Percentiles rank a stretch among this genome's conserved stretches.
Conservation (phyloP, 2,113 vertebrate genomes). For the Burhinus bistriatus region DNA sequence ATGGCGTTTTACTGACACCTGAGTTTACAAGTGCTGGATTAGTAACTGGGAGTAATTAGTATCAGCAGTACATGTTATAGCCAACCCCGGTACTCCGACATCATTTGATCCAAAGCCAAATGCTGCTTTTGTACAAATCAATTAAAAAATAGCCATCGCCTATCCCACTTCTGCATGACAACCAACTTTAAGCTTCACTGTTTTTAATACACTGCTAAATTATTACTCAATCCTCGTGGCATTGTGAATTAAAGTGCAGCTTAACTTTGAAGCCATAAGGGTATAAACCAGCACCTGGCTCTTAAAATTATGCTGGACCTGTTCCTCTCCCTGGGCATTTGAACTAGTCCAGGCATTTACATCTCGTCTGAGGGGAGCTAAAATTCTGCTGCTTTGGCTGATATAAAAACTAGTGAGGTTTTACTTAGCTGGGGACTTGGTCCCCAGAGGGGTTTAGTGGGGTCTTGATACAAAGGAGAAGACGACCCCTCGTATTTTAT, state of each 20-base stretch:
- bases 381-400: not conserved
- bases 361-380: not conserved
- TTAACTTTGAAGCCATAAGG: constrained; percentile 71
- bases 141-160: not conserved
- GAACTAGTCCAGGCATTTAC: not conserved
- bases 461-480: not conserved
- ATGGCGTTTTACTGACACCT: not conserved
- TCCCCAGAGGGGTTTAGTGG: not conserved
- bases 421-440: not conserved
- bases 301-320: not conserved
- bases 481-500: not conserved
- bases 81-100: not conserved
- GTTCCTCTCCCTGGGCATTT: not conserved
- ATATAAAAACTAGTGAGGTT: not conserved
- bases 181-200: not conserved
- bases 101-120: constrained; percentile 36
- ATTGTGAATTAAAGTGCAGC: constrained; percentile 50
- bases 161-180: not conserved
- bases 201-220: constrained; percentile 29
- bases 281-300: constrained; percentile 52
- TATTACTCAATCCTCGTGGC: not conserved
- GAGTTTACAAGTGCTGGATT: not conserved
- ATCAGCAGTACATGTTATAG: not conserved
- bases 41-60: not conserved
- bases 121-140: not conserved